Evolutionary conservation across 37 sponge, comb jelly and placozoan genomes (phyloP), one percentile per base, ranked within the genome.

Genomic region (Diacarnus erythraeanus): DNA sequence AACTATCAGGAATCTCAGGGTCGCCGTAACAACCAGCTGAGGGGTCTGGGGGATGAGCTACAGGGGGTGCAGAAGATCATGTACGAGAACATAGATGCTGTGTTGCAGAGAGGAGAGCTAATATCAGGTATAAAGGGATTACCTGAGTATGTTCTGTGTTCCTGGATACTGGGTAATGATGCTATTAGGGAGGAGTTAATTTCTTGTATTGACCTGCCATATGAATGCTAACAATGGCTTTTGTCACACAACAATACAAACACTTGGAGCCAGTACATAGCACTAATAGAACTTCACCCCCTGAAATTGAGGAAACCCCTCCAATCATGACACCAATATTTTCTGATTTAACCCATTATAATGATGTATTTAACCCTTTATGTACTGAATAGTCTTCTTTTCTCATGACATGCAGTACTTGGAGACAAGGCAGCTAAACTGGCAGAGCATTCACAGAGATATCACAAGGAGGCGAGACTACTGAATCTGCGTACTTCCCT

Each of bases 11-110:
- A 98, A 27, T 66, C 79, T 20, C 82, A 89, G 60, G 80, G 93
- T 17, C 80, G 91, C 12, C 30, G 80, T 17, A 75, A 42, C 30
- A 59, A 71, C 0, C 90, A 94, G 69, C 75, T 98, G 57, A 78
- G 69, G 59, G 77, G 87, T 2, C 71, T 98, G 59, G 86, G 86
- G 42, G 90, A 94, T 59, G 95, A 98, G 54, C 75, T 98, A 30
- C 94, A 94, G 42, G 99, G 96, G 36, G 99, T 98, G 22, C 99
- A 98, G 82, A 79, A 90, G 40, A 96, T 98, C 68, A 98, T 98
- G 99, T 92, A 96, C 64, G 97, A 98, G 57, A 98, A 96, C 64
- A 96, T 98, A 30, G 99, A 96, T 59, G 94, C 95, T 38, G 97
- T 91, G 4, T 69, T 98, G 4, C 92, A 98, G 82, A 61, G 99